Evolutionary conservation across 2,797 vertebrate species (phyloP), one percentile per base, ranked within the genome.

Genomic region (Argyrosomus regius): DNA sequence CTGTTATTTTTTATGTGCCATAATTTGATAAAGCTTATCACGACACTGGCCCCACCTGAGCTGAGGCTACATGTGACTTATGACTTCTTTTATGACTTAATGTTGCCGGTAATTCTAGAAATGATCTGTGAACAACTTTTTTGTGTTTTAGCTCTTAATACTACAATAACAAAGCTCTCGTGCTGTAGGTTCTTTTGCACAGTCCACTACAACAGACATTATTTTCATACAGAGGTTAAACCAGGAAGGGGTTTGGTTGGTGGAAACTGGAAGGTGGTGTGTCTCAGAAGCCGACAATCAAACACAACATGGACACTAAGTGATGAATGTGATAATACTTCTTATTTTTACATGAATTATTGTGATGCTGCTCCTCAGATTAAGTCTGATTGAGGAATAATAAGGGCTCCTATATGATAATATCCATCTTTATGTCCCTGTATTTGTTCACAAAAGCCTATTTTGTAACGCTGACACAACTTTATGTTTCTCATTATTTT

Each of bases 311-410:
- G 80, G 90, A 92, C 86, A 84, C 84, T 67, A 84, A 70, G 80
- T 77, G 57, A 91, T 89, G 91, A 94, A 93, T 94, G 93, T 93
- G 91, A 92, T 65, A 26, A 82, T 80, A 62, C 69, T 62, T 90
- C 84, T 88, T 83, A 72, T 83, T 92, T 91, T 87, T 78, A 87
- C 72, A 78, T 89, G 63, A 84, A 78, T 84, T 86, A 80, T 89
- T 90, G 83, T 87, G 87, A 91, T 92, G 92, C 92, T 95, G 94
- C 94, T 95, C 88, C 92, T 94, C 91, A 78, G 91, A 89, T 89
- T 39, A 77, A 20, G 87, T 93, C 88, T 91, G 87, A 87, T 82
- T 89, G 90, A 94, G 89, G 87, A 92, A 91, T 90, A 89, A 91
- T 88, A 96, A 96, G 96, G 94, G 94, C 94, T 96, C 91, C 68